A percentile compares a stretch with the other conserved stretches of the same genome.
phyloP scores from a whole-genome alignment of 2,113 vertebrate species.

The Muntiacus muntjak region DNA sequence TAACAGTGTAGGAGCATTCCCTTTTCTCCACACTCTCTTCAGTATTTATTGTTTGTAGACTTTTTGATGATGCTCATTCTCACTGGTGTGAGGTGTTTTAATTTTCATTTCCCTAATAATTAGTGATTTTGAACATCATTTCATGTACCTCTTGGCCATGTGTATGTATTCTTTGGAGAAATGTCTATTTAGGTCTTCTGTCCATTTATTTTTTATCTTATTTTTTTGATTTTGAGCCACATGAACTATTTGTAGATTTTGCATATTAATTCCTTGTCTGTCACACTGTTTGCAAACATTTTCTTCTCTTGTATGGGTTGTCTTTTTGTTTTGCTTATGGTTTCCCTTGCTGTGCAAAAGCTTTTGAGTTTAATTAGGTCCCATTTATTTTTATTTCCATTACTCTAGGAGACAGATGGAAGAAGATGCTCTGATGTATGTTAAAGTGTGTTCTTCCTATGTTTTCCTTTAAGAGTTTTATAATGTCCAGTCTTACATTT shows the following conservation, averaged over 20 bases:
- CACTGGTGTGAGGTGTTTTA: not conserved
- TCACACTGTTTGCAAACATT: not conserved
- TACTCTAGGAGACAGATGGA: not conserved
- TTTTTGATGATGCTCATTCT: not conserved
- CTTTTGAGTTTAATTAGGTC: not conserved
- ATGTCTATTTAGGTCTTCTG: not conserved
- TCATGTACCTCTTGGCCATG: not conserved
- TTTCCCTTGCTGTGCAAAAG: not conserved
- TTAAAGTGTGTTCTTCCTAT: not conserved
- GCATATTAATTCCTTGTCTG: not conserved
- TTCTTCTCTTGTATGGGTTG: not conserved
- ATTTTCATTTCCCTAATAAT: not conserved
- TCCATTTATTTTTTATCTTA: not conserved
- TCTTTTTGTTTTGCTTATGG: not conserved
- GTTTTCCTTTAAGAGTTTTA: not conserved
- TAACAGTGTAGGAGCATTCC: not conserved
- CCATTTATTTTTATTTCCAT: not conserved
- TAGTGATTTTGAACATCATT: not conserved
- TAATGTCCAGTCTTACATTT: not conserved
- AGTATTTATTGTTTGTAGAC: not conserved
- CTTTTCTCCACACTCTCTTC: not conserved
- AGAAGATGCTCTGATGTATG: not conserved
- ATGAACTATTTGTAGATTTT: not conserved
- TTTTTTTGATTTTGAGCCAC: not conserved
- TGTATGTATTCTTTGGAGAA: not conserved